A percentile compares a stretch with the other conserved stretches of the same genome.
phyloP scores from a whole-genome alignment of 2,888 invertebrate species.

The Chloroclystis v-ata region DNA sequence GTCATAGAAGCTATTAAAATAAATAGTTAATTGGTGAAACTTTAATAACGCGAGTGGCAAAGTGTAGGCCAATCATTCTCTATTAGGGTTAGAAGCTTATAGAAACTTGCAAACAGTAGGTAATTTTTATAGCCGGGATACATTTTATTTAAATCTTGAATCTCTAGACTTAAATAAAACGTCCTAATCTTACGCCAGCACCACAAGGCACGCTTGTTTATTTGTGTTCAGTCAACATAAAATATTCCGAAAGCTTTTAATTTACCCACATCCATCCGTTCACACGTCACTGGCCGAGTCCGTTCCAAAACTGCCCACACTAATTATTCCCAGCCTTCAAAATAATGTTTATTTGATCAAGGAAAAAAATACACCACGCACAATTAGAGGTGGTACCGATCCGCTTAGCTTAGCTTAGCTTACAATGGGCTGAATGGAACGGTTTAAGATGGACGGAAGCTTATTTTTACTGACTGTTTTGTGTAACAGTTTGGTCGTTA shows the following conservation, averaged over 20 bases:
- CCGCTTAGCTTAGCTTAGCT: too few relatives aligned
- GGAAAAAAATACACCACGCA: constrained; percentile 32
- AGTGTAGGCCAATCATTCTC: not conserved
- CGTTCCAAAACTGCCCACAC: constrained; percentile 42
- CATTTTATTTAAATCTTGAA: too few relatives aligned
- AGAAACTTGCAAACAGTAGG: not conserved
- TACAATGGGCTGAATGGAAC: constrained; percentile 69
- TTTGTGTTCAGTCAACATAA: not conserved
- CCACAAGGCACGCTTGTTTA: too few relatives aligned
- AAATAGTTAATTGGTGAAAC: constrained; percentile 11
- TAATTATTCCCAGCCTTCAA: constrained; percentile 44
- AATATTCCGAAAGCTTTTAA: not conserved
- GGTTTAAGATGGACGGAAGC: constrained; percentile 69
- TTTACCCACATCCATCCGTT: constrained; percentile 13
- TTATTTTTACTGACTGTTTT: constrained; percentile 65
- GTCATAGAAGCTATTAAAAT: constrained; percentile 20
- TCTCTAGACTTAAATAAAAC: too few relatives aligned
- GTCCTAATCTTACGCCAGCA: too few relatives aligned
- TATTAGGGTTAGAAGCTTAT: not conserved
- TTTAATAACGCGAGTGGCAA: constrained; percentile 5
- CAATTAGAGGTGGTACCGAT: constrained; percentile 65
- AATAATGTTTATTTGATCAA: constrained; percentile 66
- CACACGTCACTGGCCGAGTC: constrained; percentile 38
- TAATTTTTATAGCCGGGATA: too few relatives aligned
- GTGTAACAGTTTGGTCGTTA: constrained; percentile 68